Conservation (phyloP, 2,888 invertebrate species). For the Pilophorus perplexus region DNA sequence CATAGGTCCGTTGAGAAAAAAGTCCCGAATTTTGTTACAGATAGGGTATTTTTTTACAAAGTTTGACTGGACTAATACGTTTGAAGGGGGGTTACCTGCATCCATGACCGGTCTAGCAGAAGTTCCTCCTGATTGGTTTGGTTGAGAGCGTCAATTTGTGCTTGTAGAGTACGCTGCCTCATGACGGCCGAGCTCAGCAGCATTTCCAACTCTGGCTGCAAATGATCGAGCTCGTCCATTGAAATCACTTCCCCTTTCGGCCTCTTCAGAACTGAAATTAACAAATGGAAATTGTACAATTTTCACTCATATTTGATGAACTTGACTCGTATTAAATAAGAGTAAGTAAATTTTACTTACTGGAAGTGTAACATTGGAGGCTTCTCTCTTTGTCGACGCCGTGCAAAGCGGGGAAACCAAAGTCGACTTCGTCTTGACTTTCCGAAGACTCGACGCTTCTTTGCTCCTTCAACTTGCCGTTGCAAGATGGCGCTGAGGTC, state of each 20-base stretch:
- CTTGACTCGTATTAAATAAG: no score
- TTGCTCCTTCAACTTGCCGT: slow-evolving; percentile 44
- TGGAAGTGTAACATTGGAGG: slow-evolving; percentile 62
- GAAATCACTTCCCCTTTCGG: slow-evolving; percentile 72
- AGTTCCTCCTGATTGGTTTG: slow-evolving; percentile 48
- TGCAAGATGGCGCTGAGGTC: slow-evolving; percentile 21
- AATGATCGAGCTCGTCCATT: slow-evolving; percentile 82
- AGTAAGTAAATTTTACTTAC: no score
- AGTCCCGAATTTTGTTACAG: no score
- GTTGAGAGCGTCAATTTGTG: slow-evolving; percentile 58
- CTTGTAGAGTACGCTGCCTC: slow-evolving; percentile 72
- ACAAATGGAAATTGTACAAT: no score
- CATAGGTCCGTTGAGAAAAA: no score
- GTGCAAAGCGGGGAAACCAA: slow-evolving; percentile 63
- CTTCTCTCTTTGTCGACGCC: slow-evolving; percentile 66
- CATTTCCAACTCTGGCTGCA: slow-evolving; percentile 84
- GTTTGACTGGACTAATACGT: no score
- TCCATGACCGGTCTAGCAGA: slow-evolving; percentile 40
- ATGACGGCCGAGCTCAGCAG: slow-evolving; percentile 79
- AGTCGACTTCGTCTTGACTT: slow-evolving; percentile 47
- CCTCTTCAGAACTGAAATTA: slow-evolving; percentile 59
- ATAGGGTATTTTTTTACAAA: no score
- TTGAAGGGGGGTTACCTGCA: slow-evolving; percentile 42
- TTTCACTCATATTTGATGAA: no score
- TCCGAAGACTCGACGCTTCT: slow-evolving; percentile 44